Conservation (phyloP, 2,797 vertebrate genomes). For the Varecia variegata region DNA sequence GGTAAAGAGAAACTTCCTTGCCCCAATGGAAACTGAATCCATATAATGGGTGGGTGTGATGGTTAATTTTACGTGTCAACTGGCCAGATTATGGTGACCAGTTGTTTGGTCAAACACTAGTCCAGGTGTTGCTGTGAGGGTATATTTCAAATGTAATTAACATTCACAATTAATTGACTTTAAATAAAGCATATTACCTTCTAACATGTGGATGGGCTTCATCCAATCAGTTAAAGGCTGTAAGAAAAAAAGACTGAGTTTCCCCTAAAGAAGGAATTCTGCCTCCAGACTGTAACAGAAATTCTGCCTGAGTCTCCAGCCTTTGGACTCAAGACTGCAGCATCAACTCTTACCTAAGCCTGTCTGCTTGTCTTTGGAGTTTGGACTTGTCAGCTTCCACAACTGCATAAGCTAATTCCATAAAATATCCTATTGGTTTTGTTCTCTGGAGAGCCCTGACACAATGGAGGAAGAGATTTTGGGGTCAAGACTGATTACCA, state of each 20-base stretch:
- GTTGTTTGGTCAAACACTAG: not conserved
- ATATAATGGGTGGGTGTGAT: no score
- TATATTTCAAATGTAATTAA: not conserved
- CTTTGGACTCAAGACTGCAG: not conserved
- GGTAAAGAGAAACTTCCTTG: not conserved
- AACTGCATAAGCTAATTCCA: not conserved
- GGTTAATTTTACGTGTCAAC: not conserved
- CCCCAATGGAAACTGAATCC: not conserved
- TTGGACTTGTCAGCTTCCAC: not conserved
- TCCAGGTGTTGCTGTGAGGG: not conserved
- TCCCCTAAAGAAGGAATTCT: not conserved
- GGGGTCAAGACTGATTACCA: rapidly evolving
- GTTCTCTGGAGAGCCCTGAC: not conserved
- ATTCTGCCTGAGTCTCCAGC: not conserved
- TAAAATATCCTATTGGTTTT: not conserved
- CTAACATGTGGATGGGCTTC: not conserved
- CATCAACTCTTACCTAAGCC: no score
- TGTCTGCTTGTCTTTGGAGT: not conserved
- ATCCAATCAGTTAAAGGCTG: not conserved
- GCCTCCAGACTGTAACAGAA: not conserved
- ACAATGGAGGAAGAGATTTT: not conserved
- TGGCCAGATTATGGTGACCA: not conserved
- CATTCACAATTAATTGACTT: not conserved
- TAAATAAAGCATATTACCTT: not conserved
- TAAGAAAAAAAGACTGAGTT: not conserved